phyloP scores from a whole-genome alignment of 1,140 invertebrate species.

The Drosophila quadrilineata region DNA sequence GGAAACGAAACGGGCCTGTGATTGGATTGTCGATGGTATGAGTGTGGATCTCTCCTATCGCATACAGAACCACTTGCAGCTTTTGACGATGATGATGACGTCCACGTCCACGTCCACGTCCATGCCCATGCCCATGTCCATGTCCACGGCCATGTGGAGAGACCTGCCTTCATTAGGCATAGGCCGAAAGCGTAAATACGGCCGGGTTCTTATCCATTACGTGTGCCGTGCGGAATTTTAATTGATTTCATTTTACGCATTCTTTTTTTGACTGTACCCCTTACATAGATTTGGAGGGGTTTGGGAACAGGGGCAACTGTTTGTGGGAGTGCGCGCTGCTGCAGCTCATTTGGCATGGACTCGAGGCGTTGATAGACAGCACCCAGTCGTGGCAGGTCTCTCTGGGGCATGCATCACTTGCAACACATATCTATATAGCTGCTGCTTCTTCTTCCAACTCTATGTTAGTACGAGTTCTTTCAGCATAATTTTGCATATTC shows the following conservation, averaged over 20 bases:
- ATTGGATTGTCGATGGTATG: constrained; percentile 56
- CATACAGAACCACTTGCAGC: constrained; percentile 15
- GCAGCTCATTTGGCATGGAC: constrained; percentile 66
- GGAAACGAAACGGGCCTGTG: constrained; percentile 43
- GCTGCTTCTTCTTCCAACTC: constrained; percentile 28
- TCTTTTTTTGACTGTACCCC: constrained; percentile 55
- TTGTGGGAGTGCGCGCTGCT: constrained; percentile 28
- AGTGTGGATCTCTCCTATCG: constrained; percentile 2
- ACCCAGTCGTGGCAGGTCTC: constrained; percentile 30
- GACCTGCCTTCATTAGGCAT: constrained; percentile 70
- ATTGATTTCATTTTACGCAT: constrained; percentile 74
- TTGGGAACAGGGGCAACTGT: not conserved
- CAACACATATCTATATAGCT: constrained; percentile 14
- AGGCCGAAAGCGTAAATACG: constrained; percentile 50
- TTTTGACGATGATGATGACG: constrained; percentile 7
- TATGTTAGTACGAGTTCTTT: constrained; percentile 36
- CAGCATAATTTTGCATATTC: constrained; percentile 14
- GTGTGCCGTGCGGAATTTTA: constrained; percentile 68
- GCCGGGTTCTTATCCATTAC: constrained; percentile 33
- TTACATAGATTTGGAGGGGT: not conserved
- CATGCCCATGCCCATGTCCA: not conserved
- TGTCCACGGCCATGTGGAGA: not conserved
- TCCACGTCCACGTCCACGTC: not conserved
- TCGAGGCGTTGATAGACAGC: constrained; percentile 63
- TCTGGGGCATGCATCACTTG: constrained; percentile 34